These are phyloP conservation scores for Phataginus tetradactyla DNA, from an alignment of 2,797 vertebrate genomes.

Conservation along the genomic window DNA sequence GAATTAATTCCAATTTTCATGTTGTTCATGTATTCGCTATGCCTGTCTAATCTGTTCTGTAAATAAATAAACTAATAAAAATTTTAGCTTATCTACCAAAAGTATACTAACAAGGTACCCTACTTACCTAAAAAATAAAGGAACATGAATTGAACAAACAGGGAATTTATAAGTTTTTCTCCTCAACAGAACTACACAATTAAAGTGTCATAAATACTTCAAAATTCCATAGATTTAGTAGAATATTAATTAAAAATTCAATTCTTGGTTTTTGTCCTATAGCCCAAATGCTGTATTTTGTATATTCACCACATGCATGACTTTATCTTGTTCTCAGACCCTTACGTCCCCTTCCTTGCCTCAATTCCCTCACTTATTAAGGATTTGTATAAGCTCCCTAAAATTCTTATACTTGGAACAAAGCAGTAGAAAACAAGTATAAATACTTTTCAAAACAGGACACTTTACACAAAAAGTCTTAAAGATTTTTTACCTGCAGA, in stretches of 20 bases:
- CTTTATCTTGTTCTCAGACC: not conserved
- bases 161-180: not conserved
- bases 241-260: slow-evolving; percentile 6
- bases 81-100: not conserved
- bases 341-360: not conserved
- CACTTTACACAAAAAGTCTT: not conserved
- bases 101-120: not conserved
- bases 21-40: not conserved
- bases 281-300: not conserved
- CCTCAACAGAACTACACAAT: not conserved
- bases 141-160: not conserved
- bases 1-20: slow-evolving; percentile 25
- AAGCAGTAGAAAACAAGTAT: not conserved
- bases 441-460: not conserved
- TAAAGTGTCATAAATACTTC: not conserved
- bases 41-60: not conserved
- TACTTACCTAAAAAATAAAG: not conserved
- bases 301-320: not conserved
- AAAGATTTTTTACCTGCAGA: slow-evolving; percentile 90
- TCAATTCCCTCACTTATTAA: not conserved
- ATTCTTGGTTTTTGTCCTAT: not conserved
- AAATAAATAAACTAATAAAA: slow-evolving; percentile 15
- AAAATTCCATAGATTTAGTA: slow-evolving; percentile 18
- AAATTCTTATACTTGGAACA: not conserved
- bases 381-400: not conserved